These are phyloP conservation scores for Diprion similis DNA, from an alignment of 1,140 invertebrate genomes.

Conservation along the genomic window DNA sequence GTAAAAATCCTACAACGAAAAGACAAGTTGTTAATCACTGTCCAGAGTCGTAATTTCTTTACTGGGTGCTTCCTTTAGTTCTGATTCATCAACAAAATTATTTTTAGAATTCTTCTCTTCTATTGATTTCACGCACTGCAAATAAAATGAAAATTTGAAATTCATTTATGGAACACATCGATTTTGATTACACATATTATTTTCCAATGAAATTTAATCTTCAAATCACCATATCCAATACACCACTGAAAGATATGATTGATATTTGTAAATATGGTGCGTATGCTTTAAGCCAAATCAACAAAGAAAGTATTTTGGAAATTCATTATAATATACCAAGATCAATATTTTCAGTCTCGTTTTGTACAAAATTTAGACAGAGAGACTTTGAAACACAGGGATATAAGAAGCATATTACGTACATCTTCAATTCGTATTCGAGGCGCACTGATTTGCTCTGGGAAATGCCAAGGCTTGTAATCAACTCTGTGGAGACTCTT, in stretches of 20 bases:
- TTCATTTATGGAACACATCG: too few species aligned
- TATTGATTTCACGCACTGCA: slow-evolving; percentile 57
- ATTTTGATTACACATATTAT: too few species aligned
- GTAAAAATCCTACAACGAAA: slow-evolving; percentile 15
- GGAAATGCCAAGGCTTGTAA: slow-evolving; percentile 86
- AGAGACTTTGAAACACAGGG: neutral
- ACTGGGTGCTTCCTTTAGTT: slow-evolving; percentile 45
- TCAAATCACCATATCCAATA: too few species aligned
- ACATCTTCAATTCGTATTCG: slow-evolving; percentile 74
- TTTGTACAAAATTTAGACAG: slow-evolving; percentile 14
- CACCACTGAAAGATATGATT: too few species aligned
- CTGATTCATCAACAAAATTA: slow-evolving; percentile 57
- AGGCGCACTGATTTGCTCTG: slow-evolving; percentile 80
- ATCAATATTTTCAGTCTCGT: neutral
- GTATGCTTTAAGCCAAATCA: too few species aligned
- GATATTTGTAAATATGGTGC: too few species aligned
- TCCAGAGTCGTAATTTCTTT: slow-evolving; percentile 53
- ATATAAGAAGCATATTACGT: slow-evolving; percentile 48
- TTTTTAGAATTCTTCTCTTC: slow-evolving; percentile 58
- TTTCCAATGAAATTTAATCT: too few species aligned
- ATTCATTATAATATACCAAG: too few species aligned
- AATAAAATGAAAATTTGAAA: slow-evolving; percentile 12
- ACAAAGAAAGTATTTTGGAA: too few species aligned
- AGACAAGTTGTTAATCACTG: slow-evolving; percentile 48
- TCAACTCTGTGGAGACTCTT: slow-evolving; percentile 78